Conservation (phyloP, 2,113 vertebrate species). For the Sminthopsis crassicaudata region DNA sequence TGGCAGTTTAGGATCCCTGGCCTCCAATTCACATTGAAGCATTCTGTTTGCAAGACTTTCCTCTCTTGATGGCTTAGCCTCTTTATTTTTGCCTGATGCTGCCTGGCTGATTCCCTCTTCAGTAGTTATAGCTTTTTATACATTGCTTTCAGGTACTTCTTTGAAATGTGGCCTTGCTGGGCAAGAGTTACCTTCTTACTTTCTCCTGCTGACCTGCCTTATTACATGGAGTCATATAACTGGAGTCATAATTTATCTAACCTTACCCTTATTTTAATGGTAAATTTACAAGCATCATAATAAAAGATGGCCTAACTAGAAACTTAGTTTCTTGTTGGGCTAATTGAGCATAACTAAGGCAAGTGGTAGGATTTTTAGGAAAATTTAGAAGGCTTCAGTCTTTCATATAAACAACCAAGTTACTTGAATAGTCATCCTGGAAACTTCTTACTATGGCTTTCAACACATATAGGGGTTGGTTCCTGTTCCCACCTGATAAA, state of each 20-base stretch:
- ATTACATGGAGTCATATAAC: too few relatives aligned
- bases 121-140: not conserved
- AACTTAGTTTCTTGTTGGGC: conserved; percentile 36
- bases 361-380: conserved; percentile 21
- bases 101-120: conserved; percentile 9
- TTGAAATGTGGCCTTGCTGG: conserved; percentile 19
- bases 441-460: conserved; percentile 28
- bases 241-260: not conserved
- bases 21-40: not conserved
- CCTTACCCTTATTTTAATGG: not conserved
- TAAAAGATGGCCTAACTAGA: conserved; percentile 27
- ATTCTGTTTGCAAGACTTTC: conserved; percentile 18
- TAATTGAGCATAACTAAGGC: conserved; percentile 6
- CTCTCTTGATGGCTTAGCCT: conserved; percentile 20
- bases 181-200: not conserved
- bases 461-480: not conserved
- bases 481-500: not conserved
- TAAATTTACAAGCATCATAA: conserved; percentile 33
- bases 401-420: conserved; percentile 34
- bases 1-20: not conserved
- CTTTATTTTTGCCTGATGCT: conserved; percentile 19
- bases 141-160: not conserved
- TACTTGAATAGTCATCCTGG: conserved; percentile 23
- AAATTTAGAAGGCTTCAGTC: conserved; percentile 38
- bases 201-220: not conserved